phyloP scores from a whole-genome alignment of 1,140 invertebrate species.

The Ceratina japonica region DNA sequence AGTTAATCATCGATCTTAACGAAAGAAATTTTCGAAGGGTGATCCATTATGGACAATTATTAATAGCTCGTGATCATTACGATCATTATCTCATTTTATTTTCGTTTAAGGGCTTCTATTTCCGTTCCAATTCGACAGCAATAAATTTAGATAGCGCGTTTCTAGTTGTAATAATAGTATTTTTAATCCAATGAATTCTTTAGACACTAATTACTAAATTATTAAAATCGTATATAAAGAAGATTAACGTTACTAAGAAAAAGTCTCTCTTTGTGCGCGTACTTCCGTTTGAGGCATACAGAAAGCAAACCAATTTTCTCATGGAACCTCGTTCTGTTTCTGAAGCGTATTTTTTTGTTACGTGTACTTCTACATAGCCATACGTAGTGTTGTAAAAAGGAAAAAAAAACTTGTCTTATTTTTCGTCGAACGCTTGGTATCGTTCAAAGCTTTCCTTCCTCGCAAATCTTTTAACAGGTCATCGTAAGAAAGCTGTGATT shows the following conservation, averaged over 20 bases:
- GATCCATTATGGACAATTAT: conserved; percentile 5
- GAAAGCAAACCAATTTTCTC: conserved; percentile 11
- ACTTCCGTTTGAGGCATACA: background rate
- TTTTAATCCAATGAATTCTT: background rate
- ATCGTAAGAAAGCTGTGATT: conserved; percentile 44
- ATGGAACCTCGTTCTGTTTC: conserved; percentile 3
- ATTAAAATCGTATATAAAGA: background rate
- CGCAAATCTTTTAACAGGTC: conserved; percentile 16
- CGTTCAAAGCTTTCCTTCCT: conserved; percentile 15
- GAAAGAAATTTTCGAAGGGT: conserved; percentile 5
- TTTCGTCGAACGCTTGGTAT: background rate
- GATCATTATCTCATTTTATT: conserved; percentile 13
- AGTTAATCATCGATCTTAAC: background rate
- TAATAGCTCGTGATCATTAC: conserved; percentile 14
- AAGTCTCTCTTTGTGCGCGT: conserved; percentile 22
- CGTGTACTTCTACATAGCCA: conserved; percentile 29
- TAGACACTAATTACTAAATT: background rate
- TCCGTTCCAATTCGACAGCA: conserved; percentile 21
- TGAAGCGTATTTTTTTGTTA: background rate
- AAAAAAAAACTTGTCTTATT: background rate
- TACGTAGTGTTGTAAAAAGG: conserved; percentile 25
- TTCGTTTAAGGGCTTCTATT: conserved; percentile 18
- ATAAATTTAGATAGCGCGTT: conserved; percentile 1
- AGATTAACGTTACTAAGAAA: background rate
- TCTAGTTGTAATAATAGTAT: too few species aligned